These are phyloP conservation scores for Diplazon laetatorius DNA, from an alignment of 2,888 invertebrate species.

Conservation along the genomic window DNA sequence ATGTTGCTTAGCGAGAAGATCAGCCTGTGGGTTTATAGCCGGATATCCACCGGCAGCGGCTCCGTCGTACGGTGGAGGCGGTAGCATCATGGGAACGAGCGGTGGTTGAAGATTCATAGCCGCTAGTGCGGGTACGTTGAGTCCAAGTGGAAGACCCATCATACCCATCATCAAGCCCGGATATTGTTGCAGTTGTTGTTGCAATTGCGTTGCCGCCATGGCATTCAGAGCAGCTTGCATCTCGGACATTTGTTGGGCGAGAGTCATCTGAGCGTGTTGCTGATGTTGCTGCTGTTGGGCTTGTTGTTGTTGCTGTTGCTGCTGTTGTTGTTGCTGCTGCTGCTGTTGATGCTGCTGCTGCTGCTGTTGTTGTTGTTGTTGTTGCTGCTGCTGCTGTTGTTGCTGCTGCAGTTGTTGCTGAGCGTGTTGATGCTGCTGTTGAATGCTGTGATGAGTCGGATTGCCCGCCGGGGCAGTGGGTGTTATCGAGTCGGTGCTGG, in stretches of 20 bases:
- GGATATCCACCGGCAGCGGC: slow-evolving; percentile 77
- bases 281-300: slow-evolving; percentile 81
- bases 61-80: slow-evolving; percentile 90
- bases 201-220: slow-evolving; percentile 89
- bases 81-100: slow-evolving; percentile 94
- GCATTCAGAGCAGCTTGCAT: slow-evolving; percentile 93
- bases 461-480: slow-evolving; percentile 73
- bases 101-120: slow-evolving; percentile 98
- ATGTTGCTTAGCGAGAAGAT: slow-evolving; percentile 88
- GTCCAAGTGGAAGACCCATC: slow-evolving; percentile 90
- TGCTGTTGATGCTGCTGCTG: slow-evolving; percentile 83
- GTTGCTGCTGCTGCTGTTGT: slow-evolving; percentile 71
- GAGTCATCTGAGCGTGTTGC: slow-evolving; percentile 80
- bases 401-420: slow-evolving; percentile 73
- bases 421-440: slow-evolving; percentile 70
- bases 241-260: slow-evolving; percentile 91
- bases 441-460: slow-evolving; percentile 73
- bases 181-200: slow-evolving; percentile 92
- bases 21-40: slow-evolving; percentile 80
- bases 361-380: slow-evolving; percentile 74
- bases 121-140: slow-evolving; percentile 92
- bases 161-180: slow-evolving; percentile 97
- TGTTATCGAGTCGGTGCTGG: slow-evolving; percentile 84
- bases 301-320: slow-evolving; percentile 78
- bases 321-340: slow-evolving; percentile 81